Conservation (phyloP, 2,888 invertebrate species). For the Troglohyphantes excavatus region DNA sequence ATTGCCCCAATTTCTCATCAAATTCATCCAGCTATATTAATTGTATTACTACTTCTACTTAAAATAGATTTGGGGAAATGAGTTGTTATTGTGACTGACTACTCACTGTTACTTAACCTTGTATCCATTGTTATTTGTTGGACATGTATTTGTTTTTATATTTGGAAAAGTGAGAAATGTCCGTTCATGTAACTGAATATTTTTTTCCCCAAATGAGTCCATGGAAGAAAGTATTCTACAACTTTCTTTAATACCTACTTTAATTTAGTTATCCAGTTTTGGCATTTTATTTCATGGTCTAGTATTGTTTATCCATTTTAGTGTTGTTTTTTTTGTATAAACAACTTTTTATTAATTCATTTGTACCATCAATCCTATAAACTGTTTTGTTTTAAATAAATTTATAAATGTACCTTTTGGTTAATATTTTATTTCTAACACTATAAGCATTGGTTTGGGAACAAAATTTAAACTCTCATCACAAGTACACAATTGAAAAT, state of each 20-base stretch:
- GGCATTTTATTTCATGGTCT: not conserved
- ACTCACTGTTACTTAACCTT: not conserved
- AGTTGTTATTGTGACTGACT: too few species aligned
- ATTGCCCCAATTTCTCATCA: constrained; percentile 30
- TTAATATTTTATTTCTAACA: too few species aligned
- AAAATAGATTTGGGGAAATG: not conserved
- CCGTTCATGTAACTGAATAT: not conserved
- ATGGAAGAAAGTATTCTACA: not conserved
- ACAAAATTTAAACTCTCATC: too few species aligned
- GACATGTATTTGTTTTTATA: not conserved
- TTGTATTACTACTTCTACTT: not conserved
- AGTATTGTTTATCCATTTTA: not conserved
- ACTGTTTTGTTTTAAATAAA: not conserved
- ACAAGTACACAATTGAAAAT: too few species aligned
- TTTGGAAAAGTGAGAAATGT: not conserved
- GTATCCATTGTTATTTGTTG: not conserved
- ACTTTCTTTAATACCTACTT: not conserved
- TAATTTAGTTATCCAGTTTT: not conserved
- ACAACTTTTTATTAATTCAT: not conserved
- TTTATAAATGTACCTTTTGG: too few species aligned
- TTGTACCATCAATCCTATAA: not conserved
- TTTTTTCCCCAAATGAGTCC: not conserved
- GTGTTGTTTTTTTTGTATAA: not conserved
- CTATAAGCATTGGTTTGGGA: too few species aligned
- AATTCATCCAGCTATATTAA: constrained; percentile 16